Evolutionary conservation across 2,113 vertebrate species (phyloP).

Genomic region (Sphyrna mokarran): DNA sequence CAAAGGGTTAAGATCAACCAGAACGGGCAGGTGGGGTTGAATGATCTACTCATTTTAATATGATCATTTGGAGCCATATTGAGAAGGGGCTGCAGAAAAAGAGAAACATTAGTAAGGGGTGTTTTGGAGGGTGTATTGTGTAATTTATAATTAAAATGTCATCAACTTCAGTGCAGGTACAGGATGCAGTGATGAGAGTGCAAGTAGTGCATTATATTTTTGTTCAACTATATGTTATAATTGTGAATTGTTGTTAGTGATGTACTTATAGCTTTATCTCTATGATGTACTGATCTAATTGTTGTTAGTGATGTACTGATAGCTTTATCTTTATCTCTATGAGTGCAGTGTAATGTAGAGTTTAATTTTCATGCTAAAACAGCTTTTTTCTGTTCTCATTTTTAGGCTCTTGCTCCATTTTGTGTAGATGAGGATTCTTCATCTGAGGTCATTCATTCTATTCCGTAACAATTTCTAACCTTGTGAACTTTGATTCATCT

Average conservation of each 20-base stretch:
- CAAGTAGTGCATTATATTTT: not conserved
- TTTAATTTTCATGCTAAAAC: conserved; percentile 30
- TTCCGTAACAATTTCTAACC: conserved; percentile 5
- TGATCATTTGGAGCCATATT: not conserved
- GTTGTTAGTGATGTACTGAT: not conserved
- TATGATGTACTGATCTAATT: too few relatives aligned
- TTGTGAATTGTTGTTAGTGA: not conserved
- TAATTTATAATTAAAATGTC: not conserved
- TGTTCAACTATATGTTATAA: not conserved
- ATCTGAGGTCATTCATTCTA: conserved; percentile 36
- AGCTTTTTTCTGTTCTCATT: conserved; percentile 1
- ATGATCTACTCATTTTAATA: not conserved
- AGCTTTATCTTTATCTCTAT: not conserved
- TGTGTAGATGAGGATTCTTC: conserved; percentile 36
- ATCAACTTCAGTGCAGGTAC: not conserved
- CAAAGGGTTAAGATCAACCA: not conserved
- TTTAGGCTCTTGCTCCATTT: conserved; percentile 19
- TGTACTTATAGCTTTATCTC: not conserved
- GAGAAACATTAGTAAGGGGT: not conserved
- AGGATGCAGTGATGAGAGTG: not conserved
- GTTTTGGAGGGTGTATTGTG: not conserved
- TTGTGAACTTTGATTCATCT: not conserved
- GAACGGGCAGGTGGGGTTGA: not conserved
- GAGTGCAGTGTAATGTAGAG: not conserved
- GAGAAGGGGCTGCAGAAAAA: not conserved